A percentile compares a stretch with the other conserved stretches of the same genome.
phyloP scores from a whole-genome alignment of 2,888 invertebrate genomes.

The Drosophila austrosaltans region DNA sequence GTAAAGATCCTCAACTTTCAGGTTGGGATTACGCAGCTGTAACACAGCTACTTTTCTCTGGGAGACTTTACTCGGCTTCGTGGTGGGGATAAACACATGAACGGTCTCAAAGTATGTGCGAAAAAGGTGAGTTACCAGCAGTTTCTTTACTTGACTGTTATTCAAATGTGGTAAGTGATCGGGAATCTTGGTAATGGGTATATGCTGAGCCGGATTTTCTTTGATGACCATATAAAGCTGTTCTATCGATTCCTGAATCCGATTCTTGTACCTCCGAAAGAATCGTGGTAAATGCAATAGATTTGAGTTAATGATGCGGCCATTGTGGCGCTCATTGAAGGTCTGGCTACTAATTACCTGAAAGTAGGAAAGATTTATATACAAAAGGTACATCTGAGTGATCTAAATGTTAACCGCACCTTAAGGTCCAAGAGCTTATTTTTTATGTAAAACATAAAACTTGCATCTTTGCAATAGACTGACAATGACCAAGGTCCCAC shows the following conservation, averaged over 20 bases:
- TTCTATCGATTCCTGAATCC: conserved; percentile 83
- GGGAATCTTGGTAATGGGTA: conserved; percentile 44
- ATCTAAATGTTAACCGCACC: background rate
- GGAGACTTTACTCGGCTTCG: conserved; percentile 21
- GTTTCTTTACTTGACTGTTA: conserved; percentile 64
- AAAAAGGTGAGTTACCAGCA: conserved; percentile 83
- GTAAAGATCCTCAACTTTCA: conserved; percentile 84
- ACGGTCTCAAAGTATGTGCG: conserved; percentile 85
- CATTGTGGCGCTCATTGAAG: conserved; percentile 84
- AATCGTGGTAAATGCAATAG: conserved; percentile 88
- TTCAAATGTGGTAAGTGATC: conserved; percentile 48
- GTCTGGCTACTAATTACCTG: conserved; percentile 87
- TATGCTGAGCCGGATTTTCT: conserved; percentile 38
- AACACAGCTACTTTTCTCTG: conserved; percentile 84
- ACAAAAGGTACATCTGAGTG: conserved; percentile 71
- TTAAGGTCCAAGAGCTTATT: background rate
- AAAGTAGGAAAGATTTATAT: conserved; percentile 78
- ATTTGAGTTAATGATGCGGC: conserved; percentile 83
- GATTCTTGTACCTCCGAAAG: conserved; percentile 85
- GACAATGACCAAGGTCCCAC: conserved; percentile 86
- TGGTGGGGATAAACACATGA: conserved; percentile 23
- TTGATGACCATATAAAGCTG: conserved; percentile 81
- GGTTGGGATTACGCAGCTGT: conserved; percentile 85
- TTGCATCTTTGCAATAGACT: conserved; percentile 85
- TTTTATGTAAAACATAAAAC: conserved; percentile 84